These are phyloP conservation scores for Procambarus clarkii DNA, from an alignment of 1,140 invertebrate genomes.

Conservation along the genomic window DNA sequence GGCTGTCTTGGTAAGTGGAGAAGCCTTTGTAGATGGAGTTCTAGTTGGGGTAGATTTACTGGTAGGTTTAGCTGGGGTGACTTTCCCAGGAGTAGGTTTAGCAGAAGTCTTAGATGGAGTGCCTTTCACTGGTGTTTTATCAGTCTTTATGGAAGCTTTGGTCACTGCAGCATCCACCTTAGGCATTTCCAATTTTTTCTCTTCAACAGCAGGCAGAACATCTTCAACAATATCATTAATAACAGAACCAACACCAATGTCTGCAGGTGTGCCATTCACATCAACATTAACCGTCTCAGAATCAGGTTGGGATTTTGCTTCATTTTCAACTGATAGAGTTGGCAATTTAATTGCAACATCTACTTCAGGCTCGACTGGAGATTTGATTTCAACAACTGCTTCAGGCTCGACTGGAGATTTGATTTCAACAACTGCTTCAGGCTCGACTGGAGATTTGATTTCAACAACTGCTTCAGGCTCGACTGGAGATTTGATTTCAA, in stretches of 20 bases:
- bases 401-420: too few relatives aligned
- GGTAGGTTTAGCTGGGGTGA: conserved; percentile 73
- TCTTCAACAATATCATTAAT: not conserved
- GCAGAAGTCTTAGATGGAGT: conserved; percentile 37
- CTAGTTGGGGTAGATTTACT: conserved; percentile 37
- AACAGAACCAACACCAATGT: not conserved
- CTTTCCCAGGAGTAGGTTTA: conserved; percentile 52
- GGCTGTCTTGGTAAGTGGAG: conserved; percentile 26
- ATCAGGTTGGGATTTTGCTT: not conserved
- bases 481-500: too few relatives aligned
- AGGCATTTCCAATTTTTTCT: not conserved
- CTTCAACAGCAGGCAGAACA: not conserved
- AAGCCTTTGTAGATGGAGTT: conserved; percentile 31
- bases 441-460: too few relatives aligned
- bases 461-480: too few relatives aligned
- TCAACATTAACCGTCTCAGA: not conserved
- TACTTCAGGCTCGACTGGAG: not conserved
- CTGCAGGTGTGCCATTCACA: not conserved
- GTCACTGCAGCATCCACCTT: conserved; percentile 13
- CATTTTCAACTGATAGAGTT: not conserved
- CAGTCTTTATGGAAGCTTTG: conserved; percentile 43
- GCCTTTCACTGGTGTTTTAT: conserved; percentile 33
- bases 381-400: too few relatives aligned
- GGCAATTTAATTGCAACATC: not conserved
- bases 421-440: too few relatives aligned